phyloP scores from a whole-genome alignment of 1,140 invertebrate species.

The Rhyacophila brunnea region DNA sequence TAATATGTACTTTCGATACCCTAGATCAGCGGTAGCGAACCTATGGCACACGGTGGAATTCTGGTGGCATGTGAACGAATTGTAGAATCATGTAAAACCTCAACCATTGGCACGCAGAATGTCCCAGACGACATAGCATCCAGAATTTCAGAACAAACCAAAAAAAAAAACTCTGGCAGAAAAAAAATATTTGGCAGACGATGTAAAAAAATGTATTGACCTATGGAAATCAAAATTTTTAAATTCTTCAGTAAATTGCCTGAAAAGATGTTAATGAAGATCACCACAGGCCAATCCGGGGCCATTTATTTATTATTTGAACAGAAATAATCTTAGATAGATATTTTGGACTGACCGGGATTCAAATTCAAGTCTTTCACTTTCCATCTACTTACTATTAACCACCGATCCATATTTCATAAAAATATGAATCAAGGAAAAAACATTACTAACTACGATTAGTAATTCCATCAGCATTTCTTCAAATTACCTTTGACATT shows the following conservation, averaged over 20 bases:
- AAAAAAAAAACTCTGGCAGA: neutral
- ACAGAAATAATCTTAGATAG: neutral
- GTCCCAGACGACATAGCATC: neutral
- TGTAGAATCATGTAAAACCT: no score
- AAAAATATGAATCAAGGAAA: neutral
- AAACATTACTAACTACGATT: neutral
- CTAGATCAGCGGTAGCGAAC: no score
- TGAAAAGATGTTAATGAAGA: neutral
- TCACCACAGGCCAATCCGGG: neutral
- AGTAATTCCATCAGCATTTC: neutral
- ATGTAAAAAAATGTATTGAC: neutral
- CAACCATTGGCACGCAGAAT: no score
- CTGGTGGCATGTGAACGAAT: no score
- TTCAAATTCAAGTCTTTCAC: neutral
- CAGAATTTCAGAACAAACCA: neutral
- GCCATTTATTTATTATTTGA: neutral
- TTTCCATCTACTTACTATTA: no score
- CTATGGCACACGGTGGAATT: no score
- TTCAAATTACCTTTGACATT: no score
- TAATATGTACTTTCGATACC: neutral
- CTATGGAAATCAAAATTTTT: neutral
- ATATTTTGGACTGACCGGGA: neutral
- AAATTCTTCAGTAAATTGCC: neutral
- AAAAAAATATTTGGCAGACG: neutral
- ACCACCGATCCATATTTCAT: neutral